phyloP scores from a whole-genome alignment of 1,140 invertebrate species.

The Gonioctena quinquepunctata region DNA sequence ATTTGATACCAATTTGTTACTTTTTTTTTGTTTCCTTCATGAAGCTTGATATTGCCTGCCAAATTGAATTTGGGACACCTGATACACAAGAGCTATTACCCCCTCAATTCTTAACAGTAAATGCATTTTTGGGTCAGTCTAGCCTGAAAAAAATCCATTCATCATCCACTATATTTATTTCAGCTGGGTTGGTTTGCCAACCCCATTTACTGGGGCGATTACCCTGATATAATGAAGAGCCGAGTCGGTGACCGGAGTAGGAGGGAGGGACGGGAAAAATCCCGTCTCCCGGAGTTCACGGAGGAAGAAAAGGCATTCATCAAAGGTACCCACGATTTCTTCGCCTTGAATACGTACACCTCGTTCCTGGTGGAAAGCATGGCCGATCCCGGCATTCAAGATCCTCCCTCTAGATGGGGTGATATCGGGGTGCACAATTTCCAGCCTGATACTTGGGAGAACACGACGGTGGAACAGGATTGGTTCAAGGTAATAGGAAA shows the following conservation, averaged over 20 bases:
- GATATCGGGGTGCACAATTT: background rate
- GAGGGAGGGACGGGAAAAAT: background rate
- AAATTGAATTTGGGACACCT: too few relatives aligned
- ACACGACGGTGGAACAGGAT: background rate
- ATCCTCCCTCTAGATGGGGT: background rate
- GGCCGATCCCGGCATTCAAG: background rate
- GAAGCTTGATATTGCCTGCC: too few relatives aligned
- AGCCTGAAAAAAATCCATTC: conserved; percentile 43
- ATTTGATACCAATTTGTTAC: too few relatives aligned
- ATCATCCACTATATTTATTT: background rate
- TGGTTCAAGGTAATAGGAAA: conserved; percentile 9
- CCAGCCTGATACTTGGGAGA: background rate
- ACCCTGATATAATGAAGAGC: conserved; percentile 20
- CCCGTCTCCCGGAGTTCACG: conserved; percentile 62
- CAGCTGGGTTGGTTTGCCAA: conserved; percentile 9
- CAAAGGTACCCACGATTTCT: conserved; percentile 64
- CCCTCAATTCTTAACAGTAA: too few relatives aligned
- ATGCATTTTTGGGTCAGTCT: conserved; percentile 41
- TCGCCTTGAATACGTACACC: conserved; percentile 59
- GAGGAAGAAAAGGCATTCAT: conserved; percentile 61
- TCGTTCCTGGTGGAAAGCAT: conserved; percentile 10
- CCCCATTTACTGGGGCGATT: conserved; percentile 12
- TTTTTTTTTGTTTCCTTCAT: too few relatives aligned
- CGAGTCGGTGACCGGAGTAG: background rate
- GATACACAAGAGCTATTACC: too few relatives aligned